A percentile compares a stretch with the other conserved stretches of the same genome.
Conservation (phyloP, 1,140 invertebrate genomes). For the Calycopis cecrops region DNA sequence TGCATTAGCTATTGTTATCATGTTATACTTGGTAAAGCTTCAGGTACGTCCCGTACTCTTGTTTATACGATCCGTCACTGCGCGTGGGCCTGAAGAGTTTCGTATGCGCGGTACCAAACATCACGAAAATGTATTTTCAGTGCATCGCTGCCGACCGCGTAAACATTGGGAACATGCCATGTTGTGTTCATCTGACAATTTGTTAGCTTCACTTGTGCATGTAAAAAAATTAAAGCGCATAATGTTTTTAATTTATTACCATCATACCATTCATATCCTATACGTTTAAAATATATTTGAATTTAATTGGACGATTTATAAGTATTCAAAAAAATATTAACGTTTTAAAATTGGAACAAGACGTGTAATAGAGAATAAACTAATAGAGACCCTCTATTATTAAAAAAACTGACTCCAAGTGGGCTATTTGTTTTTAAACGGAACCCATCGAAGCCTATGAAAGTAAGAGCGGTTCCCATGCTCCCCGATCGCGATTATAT, state of each 20-base stretch:
- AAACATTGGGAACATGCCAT: conserved; percentile 2
- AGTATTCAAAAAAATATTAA: too few species aligned
- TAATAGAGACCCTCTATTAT: background rate
- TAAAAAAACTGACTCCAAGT: background rate
- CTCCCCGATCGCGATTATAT: conserved; percentile 41
- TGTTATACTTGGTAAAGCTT: background rate
- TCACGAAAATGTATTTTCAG: conserved; percentile 12
- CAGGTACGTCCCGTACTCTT: conserved; percentile 23
- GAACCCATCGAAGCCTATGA: conserved; percentile 6
- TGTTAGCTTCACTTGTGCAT: background rate
- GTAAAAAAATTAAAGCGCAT: too few species aligned
- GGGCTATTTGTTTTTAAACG: conserved; percentile 5
- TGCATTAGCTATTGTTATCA: too few species aligned
- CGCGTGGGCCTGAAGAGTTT: conserved; percentile 23
- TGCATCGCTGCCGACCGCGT: conserved; percentile 5
- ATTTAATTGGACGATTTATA: too few species aligned
- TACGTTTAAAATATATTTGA: too few species aligned
- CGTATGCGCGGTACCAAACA: conserved; percentile 10
- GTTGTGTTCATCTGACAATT: background rate
- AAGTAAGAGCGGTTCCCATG: conserved; percentile 46
- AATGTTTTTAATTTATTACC: too few species aligned
- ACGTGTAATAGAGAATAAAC: too few species aligned
- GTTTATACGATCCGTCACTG: conserved; percentile 36
- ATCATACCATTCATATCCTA: too few species aligned
- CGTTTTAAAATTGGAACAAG: too few species aligned